Percentiles rank a stretch among this genome's conserved stretches.
phyloP scores from a whole-genome alignment of 2,113 vertebrate genomes.

The Suncus etruscus region DNA sequence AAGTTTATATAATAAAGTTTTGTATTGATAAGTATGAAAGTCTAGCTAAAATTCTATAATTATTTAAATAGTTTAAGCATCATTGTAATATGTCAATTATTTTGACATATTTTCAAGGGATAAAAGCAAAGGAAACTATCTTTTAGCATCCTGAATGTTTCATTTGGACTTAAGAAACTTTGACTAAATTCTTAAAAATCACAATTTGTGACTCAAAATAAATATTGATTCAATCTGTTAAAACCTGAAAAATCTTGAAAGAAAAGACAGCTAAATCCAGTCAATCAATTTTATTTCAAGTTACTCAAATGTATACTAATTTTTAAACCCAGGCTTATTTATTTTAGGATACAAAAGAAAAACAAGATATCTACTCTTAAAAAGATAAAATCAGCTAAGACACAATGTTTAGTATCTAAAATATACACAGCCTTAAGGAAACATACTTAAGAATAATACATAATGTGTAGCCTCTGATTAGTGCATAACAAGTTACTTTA shows the following conservation, averaged over 20 bases:
- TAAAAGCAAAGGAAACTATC: constrained; percentile 24
- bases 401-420: neutral
- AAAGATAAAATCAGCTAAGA: constrained; percentile 24
- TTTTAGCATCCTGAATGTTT: constrained; percentile 40
- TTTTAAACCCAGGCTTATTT: constrained; percentile 11
- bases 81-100: constrained; percentile 69
- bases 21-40: constrained; percentile 55
- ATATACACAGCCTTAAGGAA: neutral
- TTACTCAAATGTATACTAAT: constrained; percentile 37
- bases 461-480: constrained; percentile 20
- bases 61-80: constrained; percentile 57
- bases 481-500: neutral
- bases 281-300: constrained; percentile 75
- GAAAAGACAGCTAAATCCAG: constrained; percentile 49
- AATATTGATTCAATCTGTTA: constrained; percentile 53
- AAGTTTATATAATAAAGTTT: constrained; percentile 61
- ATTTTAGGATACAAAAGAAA: constrained; percentile 40
- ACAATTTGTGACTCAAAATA: constrained; percentile 29
- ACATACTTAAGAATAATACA: neutral
- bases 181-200: constrained; percentile 44
- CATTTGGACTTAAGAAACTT: constrained; percentile 30
- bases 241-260: constrained; percentile 38
- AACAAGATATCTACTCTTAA: neutral
- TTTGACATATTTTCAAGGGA: neutral
- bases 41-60: constrained; percentile 62